These are phyloP conservation scores for Chrysomela aeneicollis DNA, from an alignment of 2,888 invertebrate genomes.

Conservation along the genomic window DNA sequence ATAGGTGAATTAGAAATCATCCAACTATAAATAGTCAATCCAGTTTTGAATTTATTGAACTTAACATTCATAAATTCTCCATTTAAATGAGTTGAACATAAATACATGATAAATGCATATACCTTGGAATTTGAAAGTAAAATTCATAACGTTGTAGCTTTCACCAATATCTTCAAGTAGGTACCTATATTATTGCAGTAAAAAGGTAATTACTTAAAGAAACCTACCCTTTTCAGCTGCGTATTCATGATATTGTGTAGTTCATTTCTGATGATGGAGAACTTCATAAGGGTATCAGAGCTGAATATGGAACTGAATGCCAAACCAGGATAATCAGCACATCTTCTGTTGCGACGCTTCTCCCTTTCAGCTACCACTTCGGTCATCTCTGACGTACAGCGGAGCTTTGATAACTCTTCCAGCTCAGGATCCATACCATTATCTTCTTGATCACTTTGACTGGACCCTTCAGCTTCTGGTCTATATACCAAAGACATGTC, in stretches of 20 bases:
- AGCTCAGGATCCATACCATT: conserved; percentile 74
- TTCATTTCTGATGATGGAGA: conserved; percentile 95
- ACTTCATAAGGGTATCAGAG: conserved; percentile 97
- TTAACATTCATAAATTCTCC: too few relatives aligned
- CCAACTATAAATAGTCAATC: too few relatives aligned
- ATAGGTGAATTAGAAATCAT: too few relatives aligned
- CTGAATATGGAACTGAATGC: conserved; percentile 93
- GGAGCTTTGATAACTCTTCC: conserved; percentile 81
- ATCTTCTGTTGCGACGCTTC: conserved; percentile 75
- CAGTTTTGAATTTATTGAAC: too few relatives aligned
- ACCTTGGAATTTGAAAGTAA: too few relatives aligned
- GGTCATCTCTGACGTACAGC: conserved; percentile 89
- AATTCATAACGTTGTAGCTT: too few relatives aligned
- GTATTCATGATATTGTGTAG: conserved; percentile 97
- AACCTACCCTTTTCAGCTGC: conserved; percentile 93
- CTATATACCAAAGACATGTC: conserved; percentile 56
- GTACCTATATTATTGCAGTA: too few relatives aligned
- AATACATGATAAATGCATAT: too few relatives aligned
- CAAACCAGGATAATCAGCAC: conserved; percentile 91
- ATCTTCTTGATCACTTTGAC: conserved; percentile 64
- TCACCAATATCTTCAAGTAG: too few relatives aligned
- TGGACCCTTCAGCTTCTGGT: conserved; percentile 62
- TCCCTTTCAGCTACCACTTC: conserved; percentile 89
- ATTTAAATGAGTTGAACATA: too few relatives aligned
- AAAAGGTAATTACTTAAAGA: too few relatives aligned